phyloP scores from a whole-genome alignment of 2,888 invertebrate genomes.

The Odontomyia ornata region DNA sequence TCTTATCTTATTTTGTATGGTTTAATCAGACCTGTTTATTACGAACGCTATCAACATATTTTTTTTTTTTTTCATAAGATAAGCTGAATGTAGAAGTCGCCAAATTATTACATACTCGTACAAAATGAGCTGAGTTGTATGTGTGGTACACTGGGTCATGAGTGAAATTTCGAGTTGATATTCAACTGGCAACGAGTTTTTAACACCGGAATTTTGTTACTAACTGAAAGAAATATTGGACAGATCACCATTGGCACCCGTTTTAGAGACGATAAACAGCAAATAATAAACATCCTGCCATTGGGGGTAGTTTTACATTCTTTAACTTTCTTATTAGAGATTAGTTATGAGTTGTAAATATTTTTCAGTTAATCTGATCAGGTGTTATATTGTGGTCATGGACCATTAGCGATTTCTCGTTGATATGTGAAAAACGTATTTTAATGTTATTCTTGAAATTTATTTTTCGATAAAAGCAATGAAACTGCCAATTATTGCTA shows the following conservation, averaged over 20 bases:
- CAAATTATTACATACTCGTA: background rate
- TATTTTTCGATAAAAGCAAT: no score
- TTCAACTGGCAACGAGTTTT: background rate
- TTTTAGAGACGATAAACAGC: background rate
- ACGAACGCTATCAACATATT: background rate
- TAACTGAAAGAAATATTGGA: slow-evolving; percentile 4
- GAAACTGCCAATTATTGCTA: no score
- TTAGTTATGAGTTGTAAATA: background rate
- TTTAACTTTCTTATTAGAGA: background rate
- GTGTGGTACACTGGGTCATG: background rate
- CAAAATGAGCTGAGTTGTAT: background rate
- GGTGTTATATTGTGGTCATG: background rate
- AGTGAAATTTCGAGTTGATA: background rate
- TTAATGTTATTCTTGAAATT: no score
- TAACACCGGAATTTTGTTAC: background rate
- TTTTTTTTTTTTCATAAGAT: background rate
- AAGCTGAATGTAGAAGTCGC: background rate
- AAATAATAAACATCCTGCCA: background rate
- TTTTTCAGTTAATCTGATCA: background rate
- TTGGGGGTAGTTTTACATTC: background rate
- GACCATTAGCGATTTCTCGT: background rate
- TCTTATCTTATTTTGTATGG: background rate
- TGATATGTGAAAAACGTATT: background rate
- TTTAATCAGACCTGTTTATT: background rate
- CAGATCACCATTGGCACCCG: background rate